Conservation (phyloP, 2,797 vertebrate genomes). For the Tangara arthus region DNA sequence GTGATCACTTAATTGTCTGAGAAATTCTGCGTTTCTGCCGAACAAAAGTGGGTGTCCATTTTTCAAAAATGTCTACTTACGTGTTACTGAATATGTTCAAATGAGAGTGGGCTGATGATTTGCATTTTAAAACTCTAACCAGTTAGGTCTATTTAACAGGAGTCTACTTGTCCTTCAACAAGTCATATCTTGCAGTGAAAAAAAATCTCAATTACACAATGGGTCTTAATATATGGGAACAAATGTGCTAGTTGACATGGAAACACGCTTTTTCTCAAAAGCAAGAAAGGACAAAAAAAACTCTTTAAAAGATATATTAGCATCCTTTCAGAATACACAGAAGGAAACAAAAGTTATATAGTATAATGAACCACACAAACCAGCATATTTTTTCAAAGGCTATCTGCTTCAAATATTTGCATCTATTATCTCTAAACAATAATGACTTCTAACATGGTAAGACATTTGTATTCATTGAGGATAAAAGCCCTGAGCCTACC, state of each 20-base stretch:
- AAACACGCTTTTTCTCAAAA: constrained; percentile 21
- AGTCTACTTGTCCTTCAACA: constrained; percentile 16
- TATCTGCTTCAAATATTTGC: constrained; percentile 38
- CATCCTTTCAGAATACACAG: constrained; percentile 1
- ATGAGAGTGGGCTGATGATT: neutral
- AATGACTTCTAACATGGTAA: constrained; percentile 32
- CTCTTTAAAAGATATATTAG: constrained; percentile 7
- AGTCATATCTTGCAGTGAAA: neutral
- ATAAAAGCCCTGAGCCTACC: constrained; percentile 47
- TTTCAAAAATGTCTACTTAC: neutral
- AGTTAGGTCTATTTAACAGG: neutral
- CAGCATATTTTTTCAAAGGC: constrained; percentile 38
- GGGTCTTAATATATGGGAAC: constrained; percentile 7
- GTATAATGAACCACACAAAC: neutral
- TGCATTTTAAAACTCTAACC: neutral
- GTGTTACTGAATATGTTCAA: neutral
- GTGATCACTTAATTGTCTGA: neutral
- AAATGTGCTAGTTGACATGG: constrained; percentile 24
- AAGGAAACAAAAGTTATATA: constrained; percentile 20
- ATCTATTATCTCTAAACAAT: constrained; percentile 52
- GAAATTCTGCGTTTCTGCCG: neutral
- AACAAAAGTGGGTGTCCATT: neutral
- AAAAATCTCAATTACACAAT: neutral
- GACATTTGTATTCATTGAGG: constrained; percentile 49
- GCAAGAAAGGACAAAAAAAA: constrained; percentile 8